Conservation (phyloP, 2,113 vertebrate species). For the Nicator chloris region DNA sequence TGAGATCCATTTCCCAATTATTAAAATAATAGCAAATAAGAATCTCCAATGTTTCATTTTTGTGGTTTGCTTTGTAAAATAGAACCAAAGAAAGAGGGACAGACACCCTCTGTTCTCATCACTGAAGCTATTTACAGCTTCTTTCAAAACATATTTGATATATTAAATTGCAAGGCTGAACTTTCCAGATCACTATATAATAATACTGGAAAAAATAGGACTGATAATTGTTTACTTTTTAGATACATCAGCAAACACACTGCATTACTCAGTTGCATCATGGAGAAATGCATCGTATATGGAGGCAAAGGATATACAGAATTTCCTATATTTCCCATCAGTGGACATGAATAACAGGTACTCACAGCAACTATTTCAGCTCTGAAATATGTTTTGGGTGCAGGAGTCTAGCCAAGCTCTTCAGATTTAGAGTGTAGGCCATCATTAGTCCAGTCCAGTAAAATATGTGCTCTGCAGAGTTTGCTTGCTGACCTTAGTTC, state of each 20-base stretch:
- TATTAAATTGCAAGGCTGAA: neutral
- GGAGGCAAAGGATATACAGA: neutral
- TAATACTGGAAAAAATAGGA: neutral
- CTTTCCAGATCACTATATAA: neutral
- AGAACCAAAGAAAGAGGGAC: neutral
- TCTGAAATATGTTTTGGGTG: neutral
- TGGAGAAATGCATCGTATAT: neutral
- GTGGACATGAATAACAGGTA: neutral
- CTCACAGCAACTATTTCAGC: neutral
- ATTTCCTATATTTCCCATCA: neutral
- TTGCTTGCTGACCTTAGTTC: neutral
- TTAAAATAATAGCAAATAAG: neutral
- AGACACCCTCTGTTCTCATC: neutral
- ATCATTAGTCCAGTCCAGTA: neutral
- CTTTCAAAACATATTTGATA: neutral
- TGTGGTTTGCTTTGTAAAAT: neutral
- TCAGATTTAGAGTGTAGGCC: neutral
- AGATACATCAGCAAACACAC: neutral
- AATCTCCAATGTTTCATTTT: neutral
- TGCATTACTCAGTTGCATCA: neutral
- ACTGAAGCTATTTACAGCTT: neutral
- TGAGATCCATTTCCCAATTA: neutral
- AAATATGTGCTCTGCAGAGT: neutral
- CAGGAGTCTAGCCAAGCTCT: neutral
- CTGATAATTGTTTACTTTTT: neutral